Conservation (phyloP, 2,113 vertebrate genomes). For the Corvus cornix region DNA sequence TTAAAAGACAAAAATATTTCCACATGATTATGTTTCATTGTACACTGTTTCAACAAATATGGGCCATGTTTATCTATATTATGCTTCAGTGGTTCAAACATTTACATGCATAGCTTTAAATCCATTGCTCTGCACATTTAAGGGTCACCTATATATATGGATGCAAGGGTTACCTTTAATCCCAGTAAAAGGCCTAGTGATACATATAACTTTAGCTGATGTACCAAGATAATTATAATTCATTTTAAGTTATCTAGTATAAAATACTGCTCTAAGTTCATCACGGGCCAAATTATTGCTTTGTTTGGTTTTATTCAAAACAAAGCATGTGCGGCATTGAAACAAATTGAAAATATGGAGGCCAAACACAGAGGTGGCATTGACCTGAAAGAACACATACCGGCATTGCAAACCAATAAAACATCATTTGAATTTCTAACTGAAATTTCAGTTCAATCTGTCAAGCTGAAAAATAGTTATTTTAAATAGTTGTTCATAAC, state of each 20-base stretch:
- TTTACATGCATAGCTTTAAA: neutral
- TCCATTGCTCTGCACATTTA: neutral
- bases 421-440: neutral
- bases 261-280: neutral
- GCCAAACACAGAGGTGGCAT: neutral
- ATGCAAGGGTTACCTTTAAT: neutral
- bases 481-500: neutral
- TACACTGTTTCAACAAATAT: neutral
- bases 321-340: neutral
- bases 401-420: neutral
- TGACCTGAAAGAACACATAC: neutral
- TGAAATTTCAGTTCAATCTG: neutral
- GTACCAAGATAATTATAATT: neutral
- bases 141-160: neutral
- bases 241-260: neutral
- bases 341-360: neutral
- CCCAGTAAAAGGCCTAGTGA: neutral
- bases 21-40: neutral
- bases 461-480: neutral
- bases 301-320: neutral
- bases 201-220: neutral
- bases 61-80: neutral
- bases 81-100: neutral
- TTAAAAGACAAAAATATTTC: slow-evolving; percentile 4
- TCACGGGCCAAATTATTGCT: neutral